A percentile compares a stretch with the other conserved stretches of the same genome.
These are phyloP conservation scores for Penaeus monodon DNA, from an alignment of 2,888 invertebrate genomes.

Conservation along the genomic window DNA sequence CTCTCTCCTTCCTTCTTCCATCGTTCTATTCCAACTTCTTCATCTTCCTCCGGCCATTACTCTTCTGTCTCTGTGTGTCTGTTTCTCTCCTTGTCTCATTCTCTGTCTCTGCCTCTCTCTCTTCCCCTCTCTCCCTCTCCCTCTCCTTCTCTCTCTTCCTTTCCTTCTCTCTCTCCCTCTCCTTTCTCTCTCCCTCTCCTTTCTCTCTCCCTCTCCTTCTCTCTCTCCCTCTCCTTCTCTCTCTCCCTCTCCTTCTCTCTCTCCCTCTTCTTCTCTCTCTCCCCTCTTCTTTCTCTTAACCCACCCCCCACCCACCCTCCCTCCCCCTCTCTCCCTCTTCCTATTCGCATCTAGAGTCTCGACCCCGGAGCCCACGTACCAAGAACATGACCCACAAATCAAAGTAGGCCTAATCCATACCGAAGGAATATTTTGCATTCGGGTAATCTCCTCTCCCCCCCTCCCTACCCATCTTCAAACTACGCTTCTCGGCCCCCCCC, in stretches of 20 bases:
- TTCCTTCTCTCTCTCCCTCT: not conserved
- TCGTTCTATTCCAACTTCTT: no score
- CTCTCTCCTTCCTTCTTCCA: not conserved
- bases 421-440: no score
- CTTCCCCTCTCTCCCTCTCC: not conserved
- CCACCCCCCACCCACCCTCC: not conserved
- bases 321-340: not conserved
- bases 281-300: not conserved
- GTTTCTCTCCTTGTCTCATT: not conserved
- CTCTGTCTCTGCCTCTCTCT: not conserved
- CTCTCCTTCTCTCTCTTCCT: not conserved
- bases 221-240: not conserved
- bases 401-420: no score
- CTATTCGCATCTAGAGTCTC: not conserved
- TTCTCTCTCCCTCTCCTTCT: not conserved
- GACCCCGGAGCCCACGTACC: no score
- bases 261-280: rapidly evolving
- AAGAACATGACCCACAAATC: no score
- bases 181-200: not conserved
- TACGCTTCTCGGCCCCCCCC: no score
- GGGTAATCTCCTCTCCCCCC: no score
- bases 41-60: not conserved
- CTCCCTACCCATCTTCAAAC: no score
- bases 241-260: not conserved
- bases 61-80: not conserved